Evolutionary conservation across 2,888 invertebrate genomes (phyloP), one percentile per base, ranked within the genome.

Genomic region (Pseudanteris insignis): DNA sequence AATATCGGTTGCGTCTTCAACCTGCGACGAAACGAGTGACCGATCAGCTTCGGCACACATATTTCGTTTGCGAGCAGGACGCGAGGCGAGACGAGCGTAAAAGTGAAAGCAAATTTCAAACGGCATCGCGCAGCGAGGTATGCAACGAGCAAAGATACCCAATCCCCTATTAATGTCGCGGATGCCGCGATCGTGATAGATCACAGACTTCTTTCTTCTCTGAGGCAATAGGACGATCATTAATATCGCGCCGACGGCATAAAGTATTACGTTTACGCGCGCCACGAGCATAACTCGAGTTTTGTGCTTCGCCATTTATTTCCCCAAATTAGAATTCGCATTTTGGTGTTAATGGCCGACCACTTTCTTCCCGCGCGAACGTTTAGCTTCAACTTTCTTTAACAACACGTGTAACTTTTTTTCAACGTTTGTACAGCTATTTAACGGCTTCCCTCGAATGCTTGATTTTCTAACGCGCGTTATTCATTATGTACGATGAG

Each of bases 51-150:
- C 36, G 33, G 41, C 46, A 41, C 28, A 51, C 48, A 47, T 54
- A 43, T 54, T 62, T 48, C 40, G 57, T 51, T 50, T 37, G 36
- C 36, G 48, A 50, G 38, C 53, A 48, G 55, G 53, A 50, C 44
- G 59, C 59, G 57, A 43, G 53, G 62, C 36, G 36, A 61, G 53
- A 55, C 44, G 59, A 54, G 59, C 53, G 40, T 48, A 62, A 66
- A 66, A 66, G 66, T 66, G 66, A 66, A 66, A 66, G 66, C 64
- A 53, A 59, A 64, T 38, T 62, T 61, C 25, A 57, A 59, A 63
- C 54, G 40, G 18, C 15, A n/a, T 14, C 12, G 43, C 9, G 41
- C 47, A 8, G 47, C 54, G 15, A 28, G 34, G 50, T 33, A 38
- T 55, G 62, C 62, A 37, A 28, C 47, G 57, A 53, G 51, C 61